phyloP scores from a whole-genome alignment of 1,140 invertebrate species.

The Adoxophyes honmai region DNA sequence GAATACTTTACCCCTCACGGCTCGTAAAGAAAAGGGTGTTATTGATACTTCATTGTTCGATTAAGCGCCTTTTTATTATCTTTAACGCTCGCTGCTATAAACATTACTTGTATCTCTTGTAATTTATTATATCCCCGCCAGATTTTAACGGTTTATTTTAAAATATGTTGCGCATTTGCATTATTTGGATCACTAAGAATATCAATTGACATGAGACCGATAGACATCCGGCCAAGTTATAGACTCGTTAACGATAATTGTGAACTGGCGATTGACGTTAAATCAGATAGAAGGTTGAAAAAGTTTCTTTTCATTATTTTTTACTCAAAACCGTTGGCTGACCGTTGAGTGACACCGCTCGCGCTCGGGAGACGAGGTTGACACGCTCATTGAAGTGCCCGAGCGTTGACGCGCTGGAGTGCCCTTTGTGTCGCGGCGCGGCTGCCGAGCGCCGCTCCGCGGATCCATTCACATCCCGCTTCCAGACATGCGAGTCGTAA shows the following conservation, averaged over 20 bases:
- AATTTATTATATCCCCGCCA: slow-evolving; percentile 11
- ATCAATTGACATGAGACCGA: background rate
- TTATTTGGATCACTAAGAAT: background rate
- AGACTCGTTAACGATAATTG: slow-evolving; percentile 26
- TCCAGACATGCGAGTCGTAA: background rate
- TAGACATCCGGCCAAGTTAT: background rate
- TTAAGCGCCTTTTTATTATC: slow-evolving; percentile 23
- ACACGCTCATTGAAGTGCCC: slow-evolving; percentile 44
- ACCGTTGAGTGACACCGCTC: slow-evolving; percentile 63
- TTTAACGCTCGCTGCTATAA: slow-evolving; percentile 23
- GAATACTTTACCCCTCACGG: slow-evolving; percentile 6
- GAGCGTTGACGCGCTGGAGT: slow-evolving; percentile 36
- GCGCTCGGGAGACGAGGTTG: slow-evolving; percentile 41
- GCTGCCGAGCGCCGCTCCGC: background rate
- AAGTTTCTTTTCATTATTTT: slow-evolving; percentile 36
- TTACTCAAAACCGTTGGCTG: slow-evolving; percentile 55
- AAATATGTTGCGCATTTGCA: background rate
- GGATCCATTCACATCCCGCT: slow-evolving; percentile 20
- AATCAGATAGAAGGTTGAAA: slow-evolving; percentile 38
- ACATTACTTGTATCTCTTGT: slow-evolving; percentile 17
- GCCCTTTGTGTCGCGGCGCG: slow-evolving; percentile 42
- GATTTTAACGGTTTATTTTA: slow-evolving; percentile 8
- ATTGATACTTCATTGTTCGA: slow-evolving; percentile 22
- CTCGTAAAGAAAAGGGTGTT: slow-evolving; percentile 22
- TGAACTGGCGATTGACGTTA: slow-evolving; percentile 50